Conservation (phyloP, 2,797 vertebrate genomes). For the Hypotaenidia philippensis region DNA sequence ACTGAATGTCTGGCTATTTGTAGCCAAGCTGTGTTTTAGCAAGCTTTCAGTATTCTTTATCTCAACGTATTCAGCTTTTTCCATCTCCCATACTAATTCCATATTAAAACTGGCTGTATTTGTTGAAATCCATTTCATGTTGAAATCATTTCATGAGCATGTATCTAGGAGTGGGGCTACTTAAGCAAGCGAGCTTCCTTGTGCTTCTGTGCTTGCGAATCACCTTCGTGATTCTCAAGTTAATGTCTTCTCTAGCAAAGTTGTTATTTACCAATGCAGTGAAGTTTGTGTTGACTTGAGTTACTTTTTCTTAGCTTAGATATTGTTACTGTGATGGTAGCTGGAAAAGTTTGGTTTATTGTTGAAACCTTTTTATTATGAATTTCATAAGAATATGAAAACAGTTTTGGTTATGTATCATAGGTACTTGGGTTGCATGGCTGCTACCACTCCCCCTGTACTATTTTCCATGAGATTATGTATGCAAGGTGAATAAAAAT, state of each 20-base stretch:
- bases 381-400: neutral
- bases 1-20: neutral
- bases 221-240: neutral
- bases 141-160: fast-evolving
- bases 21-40: neutral
- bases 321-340: neutral
- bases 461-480: neutral
- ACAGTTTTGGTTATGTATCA: neutral
- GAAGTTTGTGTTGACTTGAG: neutral
- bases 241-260: neutral
- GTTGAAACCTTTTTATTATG: neutral
- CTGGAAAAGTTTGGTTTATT: neutral
- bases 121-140: neutral
- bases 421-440: neutral
- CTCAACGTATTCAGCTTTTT: neutral
- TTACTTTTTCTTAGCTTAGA: neutral
- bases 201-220: neutral
- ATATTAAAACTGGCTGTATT: neutral
- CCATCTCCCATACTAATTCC: neutral
- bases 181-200: neutral
- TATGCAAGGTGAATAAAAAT: neutral
- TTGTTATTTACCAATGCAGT: neutral
- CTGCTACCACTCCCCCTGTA: neutral
- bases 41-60: neutral
- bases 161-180: neutral